Conservation (phyloP, 2,888 invertebrate species). For the Parochlus steinenii region DNA sequence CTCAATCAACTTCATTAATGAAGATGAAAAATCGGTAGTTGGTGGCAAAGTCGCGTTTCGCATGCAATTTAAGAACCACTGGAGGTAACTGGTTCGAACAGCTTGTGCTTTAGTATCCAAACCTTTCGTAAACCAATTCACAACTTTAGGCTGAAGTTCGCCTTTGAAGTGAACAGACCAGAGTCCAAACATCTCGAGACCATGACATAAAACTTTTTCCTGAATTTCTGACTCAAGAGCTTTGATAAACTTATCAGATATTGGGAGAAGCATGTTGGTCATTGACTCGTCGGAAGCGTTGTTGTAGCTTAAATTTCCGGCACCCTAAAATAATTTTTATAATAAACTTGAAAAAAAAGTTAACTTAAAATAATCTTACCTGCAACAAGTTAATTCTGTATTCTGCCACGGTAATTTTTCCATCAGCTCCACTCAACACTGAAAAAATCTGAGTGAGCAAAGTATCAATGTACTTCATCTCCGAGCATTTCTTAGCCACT, state of each 20-base stretch:
- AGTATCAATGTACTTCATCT: slow-evolving; percentile 44
- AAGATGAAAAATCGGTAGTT: slow-evolving; percentile 36
- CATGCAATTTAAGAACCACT: slow-evolving; percentile 51
- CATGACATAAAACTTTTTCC: slow-evolving; percentile 72
- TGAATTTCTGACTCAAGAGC: slow-evolving; percentile 78
- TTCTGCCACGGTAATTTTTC: slow-evolving; percentile 74
- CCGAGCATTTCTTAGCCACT: slow-evolving; percentile 55
- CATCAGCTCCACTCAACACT: slow-evolving; percentile 74
- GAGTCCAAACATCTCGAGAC: slow-evolving; percentile 60
- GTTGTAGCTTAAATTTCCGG: slow-evolving; percentile 57
- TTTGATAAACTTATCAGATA: slow-evolving; percentile 51
- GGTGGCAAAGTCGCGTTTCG: slow-evolving; percentile 34
- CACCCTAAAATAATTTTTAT: slow-evolving; percentile 33
- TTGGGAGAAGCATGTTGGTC: slow-evolving; percentile 40
- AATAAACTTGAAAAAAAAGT: slow-evolving; percentile 1
- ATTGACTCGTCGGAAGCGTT: slow-evolving; percentile 41
- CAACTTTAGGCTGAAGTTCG: slow-evolving; percentile 45
- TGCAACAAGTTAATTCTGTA: slow-evolving; percentile 76
- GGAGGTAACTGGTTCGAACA: slow-evolving; percentile 64
- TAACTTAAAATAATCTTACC: slow-evolving; percentile 27
- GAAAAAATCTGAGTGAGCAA: slow-evolving; percentile 56
- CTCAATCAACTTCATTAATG: slow-evolving; percentile 53
- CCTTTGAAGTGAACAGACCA: slow-evolving; percentile 56
- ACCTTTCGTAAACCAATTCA: slow-evolving; percentile 56
- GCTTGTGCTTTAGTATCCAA: slow-evolving; percentile 53